A percentile compares a stretch with the other conserved stretches of the same genome.
Evolutionary conservation across 64 coral and sea anemone species (phyloP).

Genomic region (Exaiptasia diaphana): DNA sequence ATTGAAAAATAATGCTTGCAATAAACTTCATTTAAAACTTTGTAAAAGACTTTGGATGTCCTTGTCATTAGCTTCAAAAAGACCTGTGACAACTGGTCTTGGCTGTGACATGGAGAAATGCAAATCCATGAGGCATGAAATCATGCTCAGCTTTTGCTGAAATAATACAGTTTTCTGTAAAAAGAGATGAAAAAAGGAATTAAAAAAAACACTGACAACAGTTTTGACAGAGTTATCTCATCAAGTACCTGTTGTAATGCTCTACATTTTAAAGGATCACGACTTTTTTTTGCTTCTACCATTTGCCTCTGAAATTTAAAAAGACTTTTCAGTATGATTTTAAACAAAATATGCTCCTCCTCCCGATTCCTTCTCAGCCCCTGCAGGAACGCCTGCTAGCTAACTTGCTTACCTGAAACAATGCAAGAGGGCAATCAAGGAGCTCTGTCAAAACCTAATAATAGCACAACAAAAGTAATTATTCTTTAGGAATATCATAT

Average conservation of each 20-base stretch:
- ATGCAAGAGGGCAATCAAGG: too few relatives aligned
- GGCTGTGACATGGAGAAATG: slow-evolving; percentile 4
- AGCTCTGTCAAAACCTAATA: too few relatives aligned
- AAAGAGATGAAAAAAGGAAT: background rate
- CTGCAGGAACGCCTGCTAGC: too few relatives aligned
- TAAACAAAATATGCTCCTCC: too few relatives aligned
- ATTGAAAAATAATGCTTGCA: too few relatives aligned
- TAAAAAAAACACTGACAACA: background rate
- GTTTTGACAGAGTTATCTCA: background rate
- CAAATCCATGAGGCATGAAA: slow-evolving; percentile 50
- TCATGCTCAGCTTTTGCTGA: slow-evolving; percentile 23
- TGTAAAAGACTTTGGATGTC: slow-evolving; percentile 16
- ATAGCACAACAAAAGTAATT: too few relatives aligned
- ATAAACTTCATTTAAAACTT: too few relatives aligned
- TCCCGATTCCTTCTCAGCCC: too few relatives aligned
- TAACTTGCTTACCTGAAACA: too few relatives aligned
- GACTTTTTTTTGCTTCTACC: slow-evolving; percentile 16
- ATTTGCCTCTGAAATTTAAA: slow-evolving; percentile 8
- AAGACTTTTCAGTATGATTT: too few relatives aligned
- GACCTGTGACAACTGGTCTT: background rate
- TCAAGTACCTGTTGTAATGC: slow-evolving; percentile 13
- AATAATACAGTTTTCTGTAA: slow-evolving; percentile 37
- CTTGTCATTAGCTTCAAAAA: background rate
- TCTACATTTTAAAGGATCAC: slow-evolving; percentile 2
- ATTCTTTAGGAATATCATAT: too few relatives aligned